Evolutionary conservation across 2,888 invertebrate genomes (phyloP).

Genomic region (Polydrusus cervinus): DNA sequence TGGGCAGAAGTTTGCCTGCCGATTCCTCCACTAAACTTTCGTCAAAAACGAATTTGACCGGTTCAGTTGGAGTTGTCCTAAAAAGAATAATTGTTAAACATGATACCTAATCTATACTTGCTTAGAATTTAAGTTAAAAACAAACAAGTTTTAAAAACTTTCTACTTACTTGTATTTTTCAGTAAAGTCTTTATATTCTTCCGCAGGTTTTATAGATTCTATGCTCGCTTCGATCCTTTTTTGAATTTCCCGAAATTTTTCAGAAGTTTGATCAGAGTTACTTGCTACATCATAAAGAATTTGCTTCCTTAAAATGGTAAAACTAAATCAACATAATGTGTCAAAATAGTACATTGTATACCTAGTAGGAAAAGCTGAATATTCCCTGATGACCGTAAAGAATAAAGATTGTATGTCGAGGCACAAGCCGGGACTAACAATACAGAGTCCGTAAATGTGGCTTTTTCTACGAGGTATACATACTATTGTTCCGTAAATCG

Average conservation of each 20-base stretch:
- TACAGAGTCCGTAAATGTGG: too few relatives aligned
- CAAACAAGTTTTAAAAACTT: too few relatives aligned
- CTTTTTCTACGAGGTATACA: too few relatives aligned
- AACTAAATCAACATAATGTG: too few relatives aligned
- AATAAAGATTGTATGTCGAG: too few relatives aligned
- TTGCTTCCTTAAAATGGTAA: slow-evolving; percentile 79
- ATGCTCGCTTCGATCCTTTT: slow-evolving; percentile 84
- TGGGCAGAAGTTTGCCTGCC: slow-evolving; percentile 89
- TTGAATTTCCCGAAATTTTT: slow-evolving; percentile 87
- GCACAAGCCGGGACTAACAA: too few relatives aligned
- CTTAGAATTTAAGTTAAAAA: too few relatives aligned
- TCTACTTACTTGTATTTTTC: slow-evolving; percentile 88
- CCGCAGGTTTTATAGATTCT: slow-evolving; percentile 85
- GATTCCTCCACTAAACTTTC: slow-evolving; percentile 91
- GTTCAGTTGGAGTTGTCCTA: slow-evolving; percentile 87
- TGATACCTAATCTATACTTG: too few relatives aligned
- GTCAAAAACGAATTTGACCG: slow-evolving; percentile 89
- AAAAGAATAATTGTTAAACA: slow-evolving; percentile 52
- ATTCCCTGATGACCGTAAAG: too few relatives aligned
- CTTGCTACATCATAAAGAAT: slow-evolving; percentile 87
- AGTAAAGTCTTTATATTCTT: slow-evolving; percentile 92
- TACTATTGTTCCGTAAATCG: too few relatives aligned
- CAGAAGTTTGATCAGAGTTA: slow-evolving; percentile 85
- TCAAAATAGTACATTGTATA: too few relatives aligned
- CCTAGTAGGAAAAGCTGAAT: too few relatives aligned